These are phyloP conservation scores for Pipa parva DNA, from an alignment of 2,113 vertebrate genomes.

Conservation along the genomic window DNA sequence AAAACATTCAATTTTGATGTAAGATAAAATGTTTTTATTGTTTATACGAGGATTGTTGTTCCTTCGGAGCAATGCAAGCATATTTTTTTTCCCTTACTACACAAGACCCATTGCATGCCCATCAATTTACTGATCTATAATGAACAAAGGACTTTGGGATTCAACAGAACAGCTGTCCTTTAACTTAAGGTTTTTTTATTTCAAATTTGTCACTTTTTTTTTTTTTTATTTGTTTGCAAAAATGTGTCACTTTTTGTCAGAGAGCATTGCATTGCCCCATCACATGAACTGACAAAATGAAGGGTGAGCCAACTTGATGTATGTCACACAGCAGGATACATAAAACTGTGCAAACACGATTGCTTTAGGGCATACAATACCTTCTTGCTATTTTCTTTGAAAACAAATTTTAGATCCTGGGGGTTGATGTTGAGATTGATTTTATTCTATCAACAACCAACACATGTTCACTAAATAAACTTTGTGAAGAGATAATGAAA, in stretches of 20 bases:
- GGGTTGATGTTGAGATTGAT: slow-evolving; percentile 9
- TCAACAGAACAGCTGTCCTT: slow-evolving; percentile 31
- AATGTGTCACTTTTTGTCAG: slow-evolving; percentile 30
- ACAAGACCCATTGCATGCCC: neutral
- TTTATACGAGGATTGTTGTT: slow-evolving; percentile 14
- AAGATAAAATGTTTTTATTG: too few relatives aligned
- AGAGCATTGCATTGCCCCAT: neutral
- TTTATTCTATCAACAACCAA: slow-evolving; percentile 32
- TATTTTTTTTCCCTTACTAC: neutral
- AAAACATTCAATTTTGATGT: too few relatives aligned
- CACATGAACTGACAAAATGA: slow-evolving; percentile 25
- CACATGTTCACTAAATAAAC: slow-evolving; percentile 30
- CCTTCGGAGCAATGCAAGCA: slow-evolving; percentile 7
- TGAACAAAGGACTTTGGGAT: neutral
- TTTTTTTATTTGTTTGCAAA: slow-evolving; percentile 33
- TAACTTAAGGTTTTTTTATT: slow-evolving; percentile 11
- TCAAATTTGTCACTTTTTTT: slow-evolving; percentile 18
- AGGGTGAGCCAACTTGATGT: slow-evolving; percentile 11
- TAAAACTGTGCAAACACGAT: slow-evolving; percentile 22
- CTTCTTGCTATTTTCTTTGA: slow-evolving; percentile 21
- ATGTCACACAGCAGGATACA: slow-evolving; percentile 27
- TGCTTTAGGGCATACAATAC: slow-evolving; percentile 27
- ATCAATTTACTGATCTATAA: slow-evolving; percentile 12
- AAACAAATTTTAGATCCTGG: slow-evolving; percentile 21
- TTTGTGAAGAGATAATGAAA: slow-evolving; percentile 18